These are phyloP conservation scores for Limanda limanda DNA, from an alignment of 2,113 vertebrate genomes.

Conservation along the genomic window DNA sequence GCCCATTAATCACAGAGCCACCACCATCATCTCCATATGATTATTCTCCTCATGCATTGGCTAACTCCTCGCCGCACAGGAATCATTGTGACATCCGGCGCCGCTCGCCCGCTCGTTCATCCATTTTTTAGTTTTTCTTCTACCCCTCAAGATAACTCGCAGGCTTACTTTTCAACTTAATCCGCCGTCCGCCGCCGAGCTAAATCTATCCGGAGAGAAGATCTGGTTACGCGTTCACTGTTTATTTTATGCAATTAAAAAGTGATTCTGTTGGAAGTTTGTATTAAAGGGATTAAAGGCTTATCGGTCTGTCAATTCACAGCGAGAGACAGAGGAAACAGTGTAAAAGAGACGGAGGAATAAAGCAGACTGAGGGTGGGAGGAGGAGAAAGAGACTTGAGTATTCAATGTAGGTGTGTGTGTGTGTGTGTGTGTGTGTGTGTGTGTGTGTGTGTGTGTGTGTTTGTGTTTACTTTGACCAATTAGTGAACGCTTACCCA, in stretches of 20 bases:
- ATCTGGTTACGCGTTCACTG: slow-evolving; percentile 51
- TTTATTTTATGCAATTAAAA: slow-evolving; percentile 74
- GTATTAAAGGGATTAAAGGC: slow-evolving; percentile 71
- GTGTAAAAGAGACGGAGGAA: slow-evolving; percentile 30
- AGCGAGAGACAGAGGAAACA: slow-evolving; percentile 36
- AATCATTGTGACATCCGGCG: slow-evolving; percentile 64
- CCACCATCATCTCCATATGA: slow-evolving; percentile 78
- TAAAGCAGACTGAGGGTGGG: slow-evolving; percentile 20
- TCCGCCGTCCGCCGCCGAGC: slow-evolving; percentile 54
- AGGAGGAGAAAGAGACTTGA: slow-evolving; percentile 14
- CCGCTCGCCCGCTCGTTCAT: slow-evolving; percentile 30
- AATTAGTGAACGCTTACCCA: slow-evolving; percentile 54
- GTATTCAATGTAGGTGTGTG: slow-evolving; percentile 32
- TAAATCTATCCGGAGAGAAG: slow-evolving; percentile 66
- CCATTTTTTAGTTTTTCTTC: not conserved
- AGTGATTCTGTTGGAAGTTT: slow-evolving; percentile 70
- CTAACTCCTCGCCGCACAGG: slow-evolving; percentile 57
- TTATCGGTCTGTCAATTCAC: slow-evolving; percentile 61
- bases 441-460: slow-evolving; percentile 39
- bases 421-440: slow-evolving; percentile 31
- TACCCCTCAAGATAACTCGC: slow-evolving; percentile 51
- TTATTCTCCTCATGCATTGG: slow-evolving; percentile 69
- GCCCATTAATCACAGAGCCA: slow-evolving; percentile 78
- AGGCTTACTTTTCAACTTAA: slow-evolving; percentile 68
- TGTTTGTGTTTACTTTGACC: slow-evolving; percentile 56